A percentile compares a stretch with the other conserved stretches of the same genome.
phyloP scores from a whole-genome alignment of 92 coral and sea anemone genomes.

The Micromussa lordhowensis region DNA sequence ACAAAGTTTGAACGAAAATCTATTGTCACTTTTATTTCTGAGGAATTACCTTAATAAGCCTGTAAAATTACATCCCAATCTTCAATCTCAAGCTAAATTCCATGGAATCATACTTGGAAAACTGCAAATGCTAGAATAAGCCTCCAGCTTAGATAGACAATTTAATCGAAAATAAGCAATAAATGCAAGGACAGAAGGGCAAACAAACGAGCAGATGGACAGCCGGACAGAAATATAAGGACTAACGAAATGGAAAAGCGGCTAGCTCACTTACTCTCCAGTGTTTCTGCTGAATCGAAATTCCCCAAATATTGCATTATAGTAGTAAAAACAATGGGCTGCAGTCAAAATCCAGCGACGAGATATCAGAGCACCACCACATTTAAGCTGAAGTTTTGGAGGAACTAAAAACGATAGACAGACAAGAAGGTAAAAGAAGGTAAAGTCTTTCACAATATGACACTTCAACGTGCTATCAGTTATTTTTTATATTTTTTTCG shows the following conservation, averaged over 20 bases:
- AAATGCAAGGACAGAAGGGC: neutral
- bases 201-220: neutral
- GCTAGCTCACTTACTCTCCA: neutral
- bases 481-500: too few relatives aligned
- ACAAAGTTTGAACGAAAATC: too few relatives aligned
- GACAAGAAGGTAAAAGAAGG: neutral
- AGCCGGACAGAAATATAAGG: too few relatives aligned
- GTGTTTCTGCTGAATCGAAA: neutral
- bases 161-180: neutral
- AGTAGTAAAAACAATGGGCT: conserved; percentile 61
- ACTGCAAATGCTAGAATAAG: too few relatives aligned
- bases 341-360: conserved; percentile 71
- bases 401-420: neutral
- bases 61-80: too few relatives aligned
- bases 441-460: neutral
- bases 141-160: neutral
- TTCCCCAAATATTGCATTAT: neutral
- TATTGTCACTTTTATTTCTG: too few relatives aligned
- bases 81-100: too few relatives aligned
- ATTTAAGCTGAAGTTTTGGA: neutral
- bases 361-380: conserved; percentile 74
- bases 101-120: too few relatives aligned
- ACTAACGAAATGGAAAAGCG: neutral
- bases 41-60: too few relatives aligned
- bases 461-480: too few relatives aligned